These are phyloP conservation scores for Gymnoscopelus microlampas DNA, from an alignment of 2,797 vertebrate genomes.

Conservation along the genomic window DNA sequence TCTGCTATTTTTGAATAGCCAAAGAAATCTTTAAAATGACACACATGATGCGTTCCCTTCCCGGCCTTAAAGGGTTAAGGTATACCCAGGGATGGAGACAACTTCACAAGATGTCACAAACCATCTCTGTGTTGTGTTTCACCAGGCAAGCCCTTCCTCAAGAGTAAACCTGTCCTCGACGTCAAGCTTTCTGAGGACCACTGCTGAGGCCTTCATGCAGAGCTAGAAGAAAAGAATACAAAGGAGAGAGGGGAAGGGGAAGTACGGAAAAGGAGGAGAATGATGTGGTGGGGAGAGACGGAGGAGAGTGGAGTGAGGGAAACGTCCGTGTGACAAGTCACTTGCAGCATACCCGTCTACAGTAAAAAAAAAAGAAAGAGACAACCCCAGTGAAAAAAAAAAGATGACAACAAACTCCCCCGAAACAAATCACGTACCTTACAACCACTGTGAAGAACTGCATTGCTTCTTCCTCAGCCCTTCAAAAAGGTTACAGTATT, in stretches of 20 bases:
- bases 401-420: neutral
- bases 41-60: too few species aligned
- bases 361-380: too few species aligned
- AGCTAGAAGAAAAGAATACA: conserved; percentile 20
- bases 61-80: too few species aligned
- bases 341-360: too few species aligned
- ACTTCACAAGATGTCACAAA: conserved; percentile 92
- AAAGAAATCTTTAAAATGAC: too few species aligned
- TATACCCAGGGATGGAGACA: conserved; percentile 82
- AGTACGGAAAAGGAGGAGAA: neutral
- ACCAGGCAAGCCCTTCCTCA: conserved; percentile 76
- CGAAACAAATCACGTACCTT: too few species aligned
- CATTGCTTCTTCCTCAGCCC: too few species aligned
- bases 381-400: neutral
- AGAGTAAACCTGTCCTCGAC: conserved; percentile 74
- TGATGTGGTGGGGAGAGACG: conserved; percentile 3
- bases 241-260: conserved; percentile 19
- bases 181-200: conserved; percentile 74
- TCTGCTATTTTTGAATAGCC: too few species aligned
- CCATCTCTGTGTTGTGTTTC: conserved; percentile 86
- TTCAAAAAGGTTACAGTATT: neutral
- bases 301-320: neutral
- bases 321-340: conserved; percentile 13
- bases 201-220: conserved; percentile 63
- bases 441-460: too few species aligned